Evolutionary conservation across 2,797 vertebrate genomes (phyloP), one percentile per base, ranked within the genome.

Genomic region (Babyrousa celebensis): DNA sequence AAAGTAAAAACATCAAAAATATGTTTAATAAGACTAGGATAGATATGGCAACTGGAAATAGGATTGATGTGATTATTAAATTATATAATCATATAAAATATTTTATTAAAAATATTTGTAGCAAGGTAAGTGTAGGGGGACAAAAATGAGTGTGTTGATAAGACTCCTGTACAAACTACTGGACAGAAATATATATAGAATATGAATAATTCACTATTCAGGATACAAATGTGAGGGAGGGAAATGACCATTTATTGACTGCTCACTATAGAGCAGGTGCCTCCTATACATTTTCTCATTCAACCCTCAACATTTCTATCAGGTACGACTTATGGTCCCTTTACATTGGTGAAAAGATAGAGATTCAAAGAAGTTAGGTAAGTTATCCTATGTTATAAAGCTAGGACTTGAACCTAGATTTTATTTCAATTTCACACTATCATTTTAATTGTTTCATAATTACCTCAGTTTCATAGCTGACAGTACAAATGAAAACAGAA

Each of bases 1-100:
- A 96, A 92, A 96, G 79, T 60, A 27, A 92, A 82, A 92, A 78
- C 18, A 86, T 72, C 67, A 63, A 94, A 90, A 86, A 43, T 32
- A 89, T n/a, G 25, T 85, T 88, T 77, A 91, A 58, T 89, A 89
- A 92, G 10, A 43, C 36, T 78, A 85, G 10, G 17, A 67, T 62
- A 86, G 12, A 72, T 48, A 78, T 18, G 29, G n/a, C 56, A 58
- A 82, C 56, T 85, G 71, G 29, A 88, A 92, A 68, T 10, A 36
- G 15, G 23, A 90, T 65, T 84, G n/a, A 63, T 4, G 10, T 67
- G 11, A 87, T 79, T 65, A 36, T 80, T 63, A 92, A 60, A 68
- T 85, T 84, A 65, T 5, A 18, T 68, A 36, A 48, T 48, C 43
- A 48, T 10, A 48, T 48, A 48, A 48, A 48, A 48, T 48, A 68